These are phyloP conservation scores for Macrobrachium rosenbergii DNA, from an alignment of 1,140 invertebrate species.

Conservation along the genomic window DNA sequence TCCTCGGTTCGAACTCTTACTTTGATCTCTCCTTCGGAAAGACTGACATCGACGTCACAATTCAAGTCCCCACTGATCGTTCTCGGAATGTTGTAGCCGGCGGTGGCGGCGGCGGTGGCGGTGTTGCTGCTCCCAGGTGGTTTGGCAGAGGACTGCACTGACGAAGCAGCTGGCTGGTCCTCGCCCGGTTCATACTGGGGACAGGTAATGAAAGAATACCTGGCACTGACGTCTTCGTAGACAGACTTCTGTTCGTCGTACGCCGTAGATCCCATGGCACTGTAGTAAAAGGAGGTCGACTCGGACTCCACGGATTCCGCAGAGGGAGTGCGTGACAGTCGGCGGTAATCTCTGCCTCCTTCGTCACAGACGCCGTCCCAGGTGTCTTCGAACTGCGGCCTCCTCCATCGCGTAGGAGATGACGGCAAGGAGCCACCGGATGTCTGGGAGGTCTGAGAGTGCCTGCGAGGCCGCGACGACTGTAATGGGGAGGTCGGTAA, in stretches of 20 bases:
- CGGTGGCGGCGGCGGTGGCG: background rate
- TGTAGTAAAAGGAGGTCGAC: conserved; percentile 49
- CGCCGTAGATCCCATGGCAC: conserved; percentile 21
- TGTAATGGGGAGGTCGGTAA: conserved; percentile 41
- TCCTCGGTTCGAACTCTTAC: conserved; percentile 30
- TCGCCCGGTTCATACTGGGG: conserved; percentile 25
- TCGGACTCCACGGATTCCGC: conserved; percentile 30
- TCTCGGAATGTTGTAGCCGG: conserved; percentile 7
- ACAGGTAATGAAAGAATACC: conserved; percentile 42
- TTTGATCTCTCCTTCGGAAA: conserved; percentile 48
- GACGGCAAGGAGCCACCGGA: conserved; percentile 33
- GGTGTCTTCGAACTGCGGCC: conserved; percentile 36
- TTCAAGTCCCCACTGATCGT: conserved; percentile 35
- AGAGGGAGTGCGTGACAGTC: conserved; percentile 15
- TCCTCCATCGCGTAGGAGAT: conserved; percentile 32
- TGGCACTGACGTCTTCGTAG: conserved; percentile 18
- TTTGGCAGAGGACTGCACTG: background rate
- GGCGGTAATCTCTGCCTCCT: conserved; percentile 9
- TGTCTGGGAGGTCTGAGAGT: conserved; percentile 1
- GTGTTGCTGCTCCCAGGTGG: background rate
- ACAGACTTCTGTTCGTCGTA: conserved; percentile 41
- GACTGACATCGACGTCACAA: conserved; percentile 43
- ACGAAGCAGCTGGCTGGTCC: background rate
- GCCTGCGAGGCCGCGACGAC: conserved; percentile 20
- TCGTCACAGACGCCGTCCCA: conserved; percentile 35